A percentile compares a stretch with the other conserved stretches of the same genome.
Evolutionary conservation across 2,888 invertebrate species (phyloP).

Genomic region (Drosophila fungiperda): DNA sequence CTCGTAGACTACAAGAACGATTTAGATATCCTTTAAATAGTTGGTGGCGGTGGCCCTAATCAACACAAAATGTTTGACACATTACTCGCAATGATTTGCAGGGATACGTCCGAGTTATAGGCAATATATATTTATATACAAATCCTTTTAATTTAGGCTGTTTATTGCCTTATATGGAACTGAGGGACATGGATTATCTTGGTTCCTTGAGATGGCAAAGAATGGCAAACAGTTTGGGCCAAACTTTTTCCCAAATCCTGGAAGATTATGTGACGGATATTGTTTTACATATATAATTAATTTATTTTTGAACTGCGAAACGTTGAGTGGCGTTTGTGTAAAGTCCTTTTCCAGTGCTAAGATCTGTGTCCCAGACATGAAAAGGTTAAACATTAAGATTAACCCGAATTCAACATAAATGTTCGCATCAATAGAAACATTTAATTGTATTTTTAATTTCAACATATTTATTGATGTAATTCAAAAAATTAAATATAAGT

Average conservation of each 20-base stretch:
- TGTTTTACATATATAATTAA: not conserved
- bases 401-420: not conserved
- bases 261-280: not conserved
- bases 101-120: not conserved
- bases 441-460: constrained; percentile 66
- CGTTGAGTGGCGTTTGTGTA: not conserved
- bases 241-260: not conserved
- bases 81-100: not conserved
- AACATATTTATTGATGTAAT: constrained; percentile 84
- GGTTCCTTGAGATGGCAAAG: not conserved
- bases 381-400: not conserved
- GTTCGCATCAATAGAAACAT: not conserved
- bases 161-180: not conserved
- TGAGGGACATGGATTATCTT: not conserved
- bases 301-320: not conserved
- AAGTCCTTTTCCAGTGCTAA: not conserved
- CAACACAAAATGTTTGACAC: not conserved
- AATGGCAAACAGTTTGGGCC: not conserved
- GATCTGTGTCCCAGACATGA: not conserved
- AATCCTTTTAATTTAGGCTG: not conserved
- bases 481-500: constrained; percentile 82
- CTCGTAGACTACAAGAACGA: not conserved
- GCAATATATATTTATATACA: not conserved
- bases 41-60: not conserved
- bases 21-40: not conserved